phyloP scores from a whole-genome alignment of 2,888 invertebrate genomes.

The Campoletis raptor region DNA sequence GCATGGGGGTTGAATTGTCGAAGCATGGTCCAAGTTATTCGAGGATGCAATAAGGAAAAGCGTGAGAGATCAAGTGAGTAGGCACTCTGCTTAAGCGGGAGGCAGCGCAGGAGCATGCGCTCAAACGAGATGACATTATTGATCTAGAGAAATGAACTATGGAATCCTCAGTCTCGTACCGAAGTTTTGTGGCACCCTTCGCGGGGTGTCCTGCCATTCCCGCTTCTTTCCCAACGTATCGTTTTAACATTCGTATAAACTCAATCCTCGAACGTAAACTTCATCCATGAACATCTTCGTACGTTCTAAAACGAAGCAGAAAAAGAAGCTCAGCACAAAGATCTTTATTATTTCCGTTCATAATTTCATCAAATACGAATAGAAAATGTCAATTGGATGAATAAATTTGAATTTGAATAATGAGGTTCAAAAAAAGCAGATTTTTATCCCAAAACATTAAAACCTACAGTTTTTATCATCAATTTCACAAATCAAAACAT shows the following conservation, averaged over 20 bases:
- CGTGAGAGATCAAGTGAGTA: constrained; percentile 63
- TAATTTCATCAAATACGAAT: neutral
- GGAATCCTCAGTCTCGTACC: constrained; percentile 78
- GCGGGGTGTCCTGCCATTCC: constrained; percentile 34
- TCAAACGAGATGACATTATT: constrained; percentile 82
- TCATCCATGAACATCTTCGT: neutral
- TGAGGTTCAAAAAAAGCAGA: neutral
- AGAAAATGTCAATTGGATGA: neutral
- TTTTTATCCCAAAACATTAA: neutral
- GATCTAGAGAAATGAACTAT: constrained; percentile 78
- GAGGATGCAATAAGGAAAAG: constrained; percentile 65
- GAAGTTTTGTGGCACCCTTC: constrained; percentile 70
- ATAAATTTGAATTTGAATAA: neutral
- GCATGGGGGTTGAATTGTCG: constrained; percentile 75
- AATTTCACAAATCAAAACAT: neutral
- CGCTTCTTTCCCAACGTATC: constrained; percentile 12
- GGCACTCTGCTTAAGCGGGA: constrained; percentile 42
- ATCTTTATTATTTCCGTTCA: neutral
- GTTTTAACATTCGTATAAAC: neutral
- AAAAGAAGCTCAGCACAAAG: neutral
- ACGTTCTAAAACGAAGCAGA: neutral
- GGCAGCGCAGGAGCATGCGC: constrained; percentile 78
- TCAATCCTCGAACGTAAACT: neutral
- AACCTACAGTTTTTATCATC: neutral
- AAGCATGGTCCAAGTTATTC: constrained; percentile 51